Base-by-base conservation (phyloP, 2,113 vertebrate genomes). In the Montifringilla adamsi region DNA sequence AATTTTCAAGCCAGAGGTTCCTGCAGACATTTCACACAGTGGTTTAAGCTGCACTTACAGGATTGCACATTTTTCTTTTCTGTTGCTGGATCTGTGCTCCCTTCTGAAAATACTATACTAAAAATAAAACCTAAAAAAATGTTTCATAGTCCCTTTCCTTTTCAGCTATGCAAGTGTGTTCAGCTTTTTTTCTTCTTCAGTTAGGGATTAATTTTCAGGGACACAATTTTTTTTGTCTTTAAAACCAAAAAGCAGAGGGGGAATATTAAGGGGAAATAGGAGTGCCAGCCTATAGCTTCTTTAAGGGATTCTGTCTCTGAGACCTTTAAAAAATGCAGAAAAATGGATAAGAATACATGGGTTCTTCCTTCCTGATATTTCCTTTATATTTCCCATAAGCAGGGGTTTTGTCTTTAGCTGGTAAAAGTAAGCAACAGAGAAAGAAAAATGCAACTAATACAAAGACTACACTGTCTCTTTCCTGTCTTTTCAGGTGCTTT, bases 401-500 rank as follows among this genome's bases (percentile, higher is more conserved):
- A 91, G 24, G 52, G 44, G 4, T 24, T 90, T 87, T 83, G 10
- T 74, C 58, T 83, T 72, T 16, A 91, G 52, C 15, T 13, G 12
- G 35, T 66, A 63, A 30, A 88, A 78, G 46, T 16, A 41, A 75
- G 46, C 11, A 74, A 37, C 1, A 87, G 50, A 69, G 43, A 92
- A 95, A 66, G 26, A 23, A 76, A 84, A 87, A 53, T 10, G 5
- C 17, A 59, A 58, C 18, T 10, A 69, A 80, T 82, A 24, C 19
- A 10, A n/a, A 68, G 47, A 63, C 24, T 83, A 39, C 11, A 63
- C 13, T 49, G 8, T 75, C 5, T 78, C 30, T 80, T 84, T 95
- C 58, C 47, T 95, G 37, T 95, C 41, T 83, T 97, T 91, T 20
- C 96, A 99, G 99, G 99, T 97, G 99, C 99, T 97, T 99, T 99